These are phyloP conservation scores for Stegana nigrithorax DNA, from an alignment of 2,888 invertebrate species.

Conservation along the genomic window DNA sequence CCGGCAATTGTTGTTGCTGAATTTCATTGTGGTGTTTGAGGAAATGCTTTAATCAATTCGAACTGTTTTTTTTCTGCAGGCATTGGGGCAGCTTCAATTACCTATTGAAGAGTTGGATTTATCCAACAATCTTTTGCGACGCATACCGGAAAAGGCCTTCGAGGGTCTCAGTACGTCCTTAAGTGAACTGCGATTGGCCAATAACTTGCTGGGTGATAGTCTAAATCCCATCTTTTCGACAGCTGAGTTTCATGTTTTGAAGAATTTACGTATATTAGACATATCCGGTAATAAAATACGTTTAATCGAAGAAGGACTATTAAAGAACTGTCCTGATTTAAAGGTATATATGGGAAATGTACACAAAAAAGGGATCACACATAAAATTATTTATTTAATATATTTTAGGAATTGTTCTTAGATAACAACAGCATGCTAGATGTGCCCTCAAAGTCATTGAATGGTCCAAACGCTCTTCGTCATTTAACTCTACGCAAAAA, in stretches of 20 bases:
- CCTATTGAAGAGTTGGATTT: slow-evolving; percentile 83
- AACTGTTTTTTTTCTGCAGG: slow-evolving; percentile 43
- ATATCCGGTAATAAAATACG: slow-evolving; percentile 84
- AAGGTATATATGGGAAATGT: slow-evolving; percentile 71
- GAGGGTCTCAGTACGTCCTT: slow-evolving; percentile 76
- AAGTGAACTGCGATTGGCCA: slow-evolving; percentile 77
- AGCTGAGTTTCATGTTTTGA: slow-evolving; percentile 83
- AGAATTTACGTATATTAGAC: slow-evolving; percentile 79
- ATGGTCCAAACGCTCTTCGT: slow-evolving; percentile 81
- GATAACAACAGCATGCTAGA: slow-evolving; percentile 82
- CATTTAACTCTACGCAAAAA: slow-evolving; percentile 82
- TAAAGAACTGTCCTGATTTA: slow-evolving; percentile 84
- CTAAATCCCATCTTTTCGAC: slow-evolving; percentile 91
- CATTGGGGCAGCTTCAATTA: slow-evolving; percentile 78
- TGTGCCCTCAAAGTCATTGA: slow-evolving; percentile 83
- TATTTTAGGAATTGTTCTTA: slow-evolving; percentile 79
- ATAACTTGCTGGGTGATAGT: slow-evolving; percentile 89
- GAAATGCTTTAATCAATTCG: slow-evolving; percentile 1
- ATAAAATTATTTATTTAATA: neutral
- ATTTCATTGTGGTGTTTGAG: neutral
- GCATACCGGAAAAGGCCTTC: slow-evolving; percentile 82
- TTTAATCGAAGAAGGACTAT: slow-evolving; percentile 85
- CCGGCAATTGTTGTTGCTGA: neutral
- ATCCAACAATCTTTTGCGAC: slow-evolving; percentile 82
- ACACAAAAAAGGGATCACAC: neutral